Evolutionary conservation across 2,113 vertebrate species (phyloP).

Genomic region (Anguilla rostrata): DNA sequence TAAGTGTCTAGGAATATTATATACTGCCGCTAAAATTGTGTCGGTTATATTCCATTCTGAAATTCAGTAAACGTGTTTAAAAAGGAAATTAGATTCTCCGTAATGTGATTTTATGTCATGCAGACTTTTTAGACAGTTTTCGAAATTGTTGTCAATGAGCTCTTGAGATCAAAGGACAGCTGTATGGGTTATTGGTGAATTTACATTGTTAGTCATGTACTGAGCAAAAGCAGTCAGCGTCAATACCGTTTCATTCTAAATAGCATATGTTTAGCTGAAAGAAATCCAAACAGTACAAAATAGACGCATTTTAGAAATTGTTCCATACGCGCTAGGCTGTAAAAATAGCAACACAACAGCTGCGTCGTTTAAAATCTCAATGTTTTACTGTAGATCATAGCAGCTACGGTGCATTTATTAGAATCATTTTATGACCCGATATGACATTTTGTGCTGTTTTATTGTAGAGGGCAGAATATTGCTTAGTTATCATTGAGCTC

Average conservation of each 20-base stretch:
- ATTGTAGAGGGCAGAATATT: background rate
- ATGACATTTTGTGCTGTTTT: background rate
- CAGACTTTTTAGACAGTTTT: background rate
- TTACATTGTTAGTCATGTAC: no score
- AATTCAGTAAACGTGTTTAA: background rate
- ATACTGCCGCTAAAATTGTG: no score
- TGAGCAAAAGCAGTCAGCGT: background rate
- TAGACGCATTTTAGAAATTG: background rate
- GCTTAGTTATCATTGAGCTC: constrained; percentile 18
- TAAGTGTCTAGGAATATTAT: background rate
- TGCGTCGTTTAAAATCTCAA: no score
- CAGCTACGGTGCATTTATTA: background rate
- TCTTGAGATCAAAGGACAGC: background rate
- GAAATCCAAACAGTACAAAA: background rate
- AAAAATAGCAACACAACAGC: background rate
- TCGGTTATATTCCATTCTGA: background rate
- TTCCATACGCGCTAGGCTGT: background rate
- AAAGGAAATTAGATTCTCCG: background rate
- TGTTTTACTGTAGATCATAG: background rate
- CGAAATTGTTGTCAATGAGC: background rate
- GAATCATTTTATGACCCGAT: background rate
- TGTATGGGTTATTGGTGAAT: no score
- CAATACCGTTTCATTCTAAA: background rate
- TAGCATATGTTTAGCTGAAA: background rate
- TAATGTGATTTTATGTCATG: background rate